A percentile compares a stretch with the other conserved stretches of the same genome.
phyloP scores from a whole-genome alignment of 2,797 vertebrate species.

The Channa striata region DNA sequence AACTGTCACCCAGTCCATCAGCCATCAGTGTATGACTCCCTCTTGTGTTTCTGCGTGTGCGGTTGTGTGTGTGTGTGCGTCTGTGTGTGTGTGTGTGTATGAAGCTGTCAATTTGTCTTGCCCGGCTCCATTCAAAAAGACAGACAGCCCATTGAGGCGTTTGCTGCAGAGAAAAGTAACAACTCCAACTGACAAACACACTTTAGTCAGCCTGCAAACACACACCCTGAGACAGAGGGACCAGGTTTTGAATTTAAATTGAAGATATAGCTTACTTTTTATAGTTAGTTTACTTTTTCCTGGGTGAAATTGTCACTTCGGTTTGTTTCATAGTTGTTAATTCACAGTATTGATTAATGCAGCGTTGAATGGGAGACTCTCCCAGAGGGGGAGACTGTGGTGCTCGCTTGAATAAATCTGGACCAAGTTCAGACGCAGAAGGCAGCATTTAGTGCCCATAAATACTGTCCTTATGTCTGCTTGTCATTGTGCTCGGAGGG shows the following conservation, averaged over 20 bases:
- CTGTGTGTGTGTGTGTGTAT: constrained; percentile 20
- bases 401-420: constrained; percentile 42
- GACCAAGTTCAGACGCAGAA: constrained; percentile 50
- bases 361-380: constrained; percentile 47
- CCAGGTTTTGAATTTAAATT: constrained; percentile 73
- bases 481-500: constrained; percentile 29
- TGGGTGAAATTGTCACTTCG: constrained; percentile 51
- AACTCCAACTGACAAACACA: constrained; percentile 80
- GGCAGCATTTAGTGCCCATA: constrained; percentile 37
- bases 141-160: constrained; percentile 80
- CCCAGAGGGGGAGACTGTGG: constrained; percentile 29
- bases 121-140: constrained; percentile 76
- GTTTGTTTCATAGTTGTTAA: constrained; percentile 52
- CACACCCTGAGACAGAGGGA: constrained; percentile 51
- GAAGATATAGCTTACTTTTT: constrained; percentile 57
- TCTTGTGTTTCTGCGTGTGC: constrained; percentile 35
- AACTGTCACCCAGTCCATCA: constrained; percentile 78
- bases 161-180: constrained; percentile 81
- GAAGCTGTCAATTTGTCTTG: constrained; percentile 80
- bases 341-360: constrained; percentile 61
- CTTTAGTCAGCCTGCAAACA: constrained; percentile 77
- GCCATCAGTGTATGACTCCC: constrained; percentile 29
- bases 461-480: constrained; percentile 43
- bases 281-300: constrained; percentile 47
- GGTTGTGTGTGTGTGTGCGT: constrained; percentile 15